Percentiles rank a stretch among this genome's conserved stretches.
Evolutionary conservation across 1,140 invertebrate species (phyloP).

Genomic region (Hypsibius dujardini): DNA sequence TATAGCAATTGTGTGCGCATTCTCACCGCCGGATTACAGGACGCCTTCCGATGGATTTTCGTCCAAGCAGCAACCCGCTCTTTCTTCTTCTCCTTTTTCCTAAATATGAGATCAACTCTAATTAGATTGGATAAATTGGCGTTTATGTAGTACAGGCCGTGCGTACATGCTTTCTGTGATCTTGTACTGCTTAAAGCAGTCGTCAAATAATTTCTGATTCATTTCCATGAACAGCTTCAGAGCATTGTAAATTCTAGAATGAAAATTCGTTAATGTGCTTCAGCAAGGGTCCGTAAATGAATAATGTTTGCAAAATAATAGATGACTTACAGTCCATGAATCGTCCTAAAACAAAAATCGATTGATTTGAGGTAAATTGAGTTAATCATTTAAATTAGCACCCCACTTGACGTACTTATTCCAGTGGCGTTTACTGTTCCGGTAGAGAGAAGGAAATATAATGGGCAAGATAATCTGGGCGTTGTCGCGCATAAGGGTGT

Average conservation of each 20-base stretch:
- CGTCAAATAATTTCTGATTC: constrained; percentile 96
- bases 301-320: too few species aligned
- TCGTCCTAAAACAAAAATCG: not conserved
- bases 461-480: constrained; percentile 63
- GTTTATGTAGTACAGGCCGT: not conserved
- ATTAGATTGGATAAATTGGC: not conserved
- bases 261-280: too few species aligned
- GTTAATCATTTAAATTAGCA: too few species aligned
- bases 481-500: constrained; percentile 89
- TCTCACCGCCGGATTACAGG: constrained; percentile 9
- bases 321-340: not conserved
- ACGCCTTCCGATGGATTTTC: constrained; percentile 35
- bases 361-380: not conserved
- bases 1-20: too few species aligned
- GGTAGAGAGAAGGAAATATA: constrained; percentile 85
- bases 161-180: constrained; percentile 69
- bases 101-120: constrained; percentile 29
- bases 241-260: constrained; percentile 80
- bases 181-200: constrained; percentile 86
- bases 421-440: constrained; percentile 95
- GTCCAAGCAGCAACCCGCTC: constrained; percentile 64
- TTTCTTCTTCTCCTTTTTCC: constrained; percentile 52
- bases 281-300: too few species aligned
- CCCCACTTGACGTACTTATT: constrained; percentile 48
- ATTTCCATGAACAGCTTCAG: constrained; percentile 98